Conservation (phyloP, 1,140 invertebrate genomes). For the Drosophila pseudoananassae region DNA sequence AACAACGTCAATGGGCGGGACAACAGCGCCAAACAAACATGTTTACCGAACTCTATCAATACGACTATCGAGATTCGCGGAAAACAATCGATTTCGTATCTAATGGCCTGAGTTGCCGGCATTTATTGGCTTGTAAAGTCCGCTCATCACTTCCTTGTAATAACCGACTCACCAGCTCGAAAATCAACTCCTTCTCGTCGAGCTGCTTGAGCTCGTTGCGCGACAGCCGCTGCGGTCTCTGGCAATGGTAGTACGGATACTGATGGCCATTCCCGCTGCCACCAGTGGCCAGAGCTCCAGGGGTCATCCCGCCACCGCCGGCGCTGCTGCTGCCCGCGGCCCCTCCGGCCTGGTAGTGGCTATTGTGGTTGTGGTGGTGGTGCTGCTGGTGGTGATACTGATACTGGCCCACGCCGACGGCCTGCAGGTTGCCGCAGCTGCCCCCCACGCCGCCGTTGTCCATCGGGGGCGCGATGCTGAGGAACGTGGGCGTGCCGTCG, state of each 20-base stretch:
- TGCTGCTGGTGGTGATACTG: slow-evolving; percentile 66
- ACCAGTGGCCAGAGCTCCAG: slow-evolving; percentile 8
- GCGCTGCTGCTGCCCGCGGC: slow-evolving; percentile 59
- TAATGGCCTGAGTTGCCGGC: background rate
- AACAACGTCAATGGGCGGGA: slow-evolving; percentile 62
- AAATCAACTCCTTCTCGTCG: slow-evolving; percentile 97
- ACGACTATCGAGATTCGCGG: slow-evolving; percentile 39
- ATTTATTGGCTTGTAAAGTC: background rate
- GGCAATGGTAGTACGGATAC: slow-evolving; percentile 68
- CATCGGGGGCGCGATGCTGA: slow-evolving; percentile 86
- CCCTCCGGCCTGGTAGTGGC: slow-evolving; percentile 67
- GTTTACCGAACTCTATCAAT: slow-evolving; percentile 43
- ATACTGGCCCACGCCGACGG: slow-evolving; percentile 61
- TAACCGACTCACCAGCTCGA: slow-evolving; percentile 90
- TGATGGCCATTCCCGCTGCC: slow-evolving; percentile 39
- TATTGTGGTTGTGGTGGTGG: slow-evolving; percentile 55
- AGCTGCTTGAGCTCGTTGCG: slow-evolving; percentile 93
- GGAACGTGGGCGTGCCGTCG: slow-evolving; percentile 95
- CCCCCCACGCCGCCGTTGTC: slow-evolving; percentile 67
- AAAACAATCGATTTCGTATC: slow-evolving; percentile 31
- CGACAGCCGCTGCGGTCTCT: slow-evolving; percentile 89
- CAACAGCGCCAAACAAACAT: slow-evolving; percentile 34
- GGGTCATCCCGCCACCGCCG: slow-evolving; percentile 1
- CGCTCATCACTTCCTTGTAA: background rate
- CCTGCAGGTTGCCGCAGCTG: slow-evolving; percentile 62